phyloP scores from a whole-genome alignment of 1,140 invertebrate species.

The Brachionus paranguensis region DNA sequence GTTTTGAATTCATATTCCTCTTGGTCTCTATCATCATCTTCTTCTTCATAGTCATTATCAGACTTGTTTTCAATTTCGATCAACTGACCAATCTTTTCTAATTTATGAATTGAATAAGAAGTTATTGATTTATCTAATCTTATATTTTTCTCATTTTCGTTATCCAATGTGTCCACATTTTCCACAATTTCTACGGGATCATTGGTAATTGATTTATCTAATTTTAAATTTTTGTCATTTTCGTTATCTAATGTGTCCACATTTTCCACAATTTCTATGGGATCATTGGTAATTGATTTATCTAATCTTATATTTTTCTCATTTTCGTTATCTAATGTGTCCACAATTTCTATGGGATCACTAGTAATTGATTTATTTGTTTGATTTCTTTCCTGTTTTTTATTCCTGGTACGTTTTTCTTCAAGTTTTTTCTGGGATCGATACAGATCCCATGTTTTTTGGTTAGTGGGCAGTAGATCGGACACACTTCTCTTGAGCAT shows the following conservation, averaged over 20 bases:
- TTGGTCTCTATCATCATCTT: not conserved
- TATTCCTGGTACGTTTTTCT: not conserved
- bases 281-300: not conserved
- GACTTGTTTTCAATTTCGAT: not conserved
- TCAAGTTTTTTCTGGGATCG: not conserved
- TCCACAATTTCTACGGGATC: not conserved
- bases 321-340: not conserved
- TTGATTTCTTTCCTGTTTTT: too few relatives aligned
- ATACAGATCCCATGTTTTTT: slow-evolving; percentile 5
- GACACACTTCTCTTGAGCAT: not conserved
- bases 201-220: not conserved
- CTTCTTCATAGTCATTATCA: not conserved
- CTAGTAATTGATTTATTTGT: not conserved
- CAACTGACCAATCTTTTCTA: not conserved
- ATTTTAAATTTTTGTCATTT: not conserved
- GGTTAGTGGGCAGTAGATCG: not conserved
- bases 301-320: not conserved
- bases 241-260: not conserved
- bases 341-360: not conserved
- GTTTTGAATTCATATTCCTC: not conserved
- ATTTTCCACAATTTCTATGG: not conserved
- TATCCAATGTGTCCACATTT: not conserved
- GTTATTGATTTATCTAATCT: not conserved
- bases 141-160: not conserved
- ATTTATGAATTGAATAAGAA: not conserved